phyloP scores from a whole-genome alignment of 2,113 vertebrate genomes.

The Cynocephalus volans region DNA sequence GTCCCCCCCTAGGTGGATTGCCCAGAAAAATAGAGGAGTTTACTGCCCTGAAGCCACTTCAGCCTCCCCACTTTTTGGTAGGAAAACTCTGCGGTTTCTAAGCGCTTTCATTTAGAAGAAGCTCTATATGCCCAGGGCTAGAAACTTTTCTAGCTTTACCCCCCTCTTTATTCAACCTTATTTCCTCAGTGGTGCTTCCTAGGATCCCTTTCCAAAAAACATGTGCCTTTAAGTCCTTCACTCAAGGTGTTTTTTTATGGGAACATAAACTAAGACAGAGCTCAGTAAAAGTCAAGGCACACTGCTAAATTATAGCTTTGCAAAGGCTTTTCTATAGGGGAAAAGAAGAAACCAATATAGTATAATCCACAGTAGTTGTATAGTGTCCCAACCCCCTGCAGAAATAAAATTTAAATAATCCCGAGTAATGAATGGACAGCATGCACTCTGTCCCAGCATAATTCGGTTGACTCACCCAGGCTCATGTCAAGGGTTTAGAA shows the following conservation, averaged over 20 bases:
- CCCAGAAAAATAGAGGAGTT: not conserved
- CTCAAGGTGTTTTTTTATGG: no score
- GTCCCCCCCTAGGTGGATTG: rapidly evolving
- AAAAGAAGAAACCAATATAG: rapidly evolving
- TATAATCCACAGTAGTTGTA: no score
- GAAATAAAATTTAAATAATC: not conserved
- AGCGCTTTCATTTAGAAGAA: not conserved
- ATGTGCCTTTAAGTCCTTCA: no score
- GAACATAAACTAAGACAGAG: not conserved
- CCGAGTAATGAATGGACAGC: rapidly evolving
- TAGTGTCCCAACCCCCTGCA: not conserved
- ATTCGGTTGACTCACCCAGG: rapidly evolving
- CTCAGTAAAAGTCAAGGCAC: not conserved
- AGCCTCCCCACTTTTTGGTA: not conserved
- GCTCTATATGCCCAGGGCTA: no score
- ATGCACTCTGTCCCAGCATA: not conserved
- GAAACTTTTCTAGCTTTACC: not conserved
- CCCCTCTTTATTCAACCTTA: not conserved
- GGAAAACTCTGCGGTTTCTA: not conserved
- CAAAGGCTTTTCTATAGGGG: no score
- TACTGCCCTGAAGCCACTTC: no score
- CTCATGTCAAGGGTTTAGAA: rapidly evolving
- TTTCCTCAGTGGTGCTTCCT: not conserved
- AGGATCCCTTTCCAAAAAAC: not conserved
- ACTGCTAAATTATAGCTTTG: no score